phyloP scores from a whole-genome alignment of 2,888 invertebrate genomes.

The Crocallis elinguaria region DNA sequence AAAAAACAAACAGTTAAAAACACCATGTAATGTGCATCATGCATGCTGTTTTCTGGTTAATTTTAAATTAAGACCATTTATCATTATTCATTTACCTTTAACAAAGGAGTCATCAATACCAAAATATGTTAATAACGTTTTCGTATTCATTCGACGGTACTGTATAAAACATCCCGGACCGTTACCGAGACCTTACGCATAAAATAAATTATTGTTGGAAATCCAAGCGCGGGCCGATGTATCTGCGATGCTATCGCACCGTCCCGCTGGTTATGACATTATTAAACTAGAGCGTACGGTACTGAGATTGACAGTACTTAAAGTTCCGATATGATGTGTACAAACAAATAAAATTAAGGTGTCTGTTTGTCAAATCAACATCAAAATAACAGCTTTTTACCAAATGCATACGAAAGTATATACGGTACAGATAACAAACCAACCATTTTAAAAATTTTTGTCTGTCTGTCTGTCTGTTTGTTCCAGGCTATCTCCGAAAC shows the following conservation, averaged over 20 bases:
- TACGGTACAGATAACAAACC: too few species aligned
- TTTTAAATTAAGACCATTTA: background rate
- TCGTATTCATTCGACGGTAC: conserved; percentile 58
- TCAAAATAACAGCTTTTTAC: too few species aligned
- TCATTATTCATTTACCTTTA: conserved; percentile 25
- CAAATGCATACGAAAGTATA: too few species aligned
- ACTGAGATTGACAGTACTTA: conserved; percentile 3
- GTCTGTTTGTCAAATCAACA: too few species aligned
- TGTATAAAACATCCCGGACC: conserved; percentile 62
- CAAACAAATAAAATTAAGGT: background rate
- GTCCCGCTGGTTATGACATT: conserved; percentile 76
- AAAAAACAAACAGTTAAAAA: too few species aligned
- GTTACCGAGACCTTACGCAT: conserved; percentile 67
- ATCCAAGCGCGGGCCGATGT: conserved; percentile 62
- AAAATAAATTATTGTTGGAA: conserved; percentile 73
- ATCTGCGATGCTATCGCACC: conserved; percentile 71
- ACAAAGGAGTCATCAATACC: conserved; percentile 37
- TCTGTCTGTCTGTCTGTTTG: too few species aligned
- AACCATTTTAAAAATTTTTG: too few species aligned
- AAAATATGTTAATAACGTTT: conserved; percentile 52
- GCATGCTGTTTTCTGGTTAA: too few species aligned
- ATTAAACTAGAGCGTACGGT: conserved; percentile 66
- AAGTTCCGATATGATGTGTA: background rate
- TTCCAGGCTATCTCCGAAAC: too few species aligned
- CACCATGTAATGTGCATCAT: too few species aligned